Evolutionary conservation across 2,113 vertebrate genomes (phyloP).

Genomic region (Carettochelys insculpta): DNA sequence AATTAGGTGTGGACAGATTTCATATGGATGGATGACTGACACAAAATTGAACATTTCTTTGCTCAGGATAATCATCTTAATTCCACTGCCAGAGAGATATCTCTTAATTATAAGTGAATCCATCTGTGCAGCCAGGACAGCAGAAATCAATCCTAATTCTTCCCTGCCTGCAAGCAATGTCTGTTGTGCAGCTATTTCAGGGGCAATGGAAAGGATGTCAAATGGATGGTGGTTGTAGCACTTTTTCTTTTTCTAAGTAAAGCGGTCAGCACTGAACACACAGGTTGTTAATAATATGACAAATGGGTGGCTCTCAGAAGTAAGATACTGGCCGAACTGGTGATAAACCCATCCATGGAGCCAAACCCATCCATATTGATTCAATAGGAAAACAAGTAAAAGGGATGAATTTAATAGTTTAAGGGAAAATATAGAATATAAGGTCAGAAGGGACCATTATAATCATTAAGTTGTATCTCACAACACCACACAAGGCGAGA

Average conservation of each 20-base stretch:
- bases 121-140: conserved; percentile 47
- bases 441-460: neutral
- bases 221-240: fast-evolving
- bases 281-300: neutral
- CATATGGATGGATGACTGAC: conserved; percentile 46
- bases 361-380: neutral
- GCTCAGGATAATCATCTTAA: conserved; percentile 66
- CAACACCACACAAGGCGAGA: neutral
- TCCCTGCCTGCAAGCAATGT: conserved; percentile 26
- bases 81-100: conserved; percentile 23
- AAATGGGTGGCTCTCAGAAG: neutral
- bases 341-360: neutral
- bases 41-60: conserved; percentile 7
- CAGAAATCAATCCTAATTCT: conserved; percentile 69
- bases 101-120: conserved; percentile 64
- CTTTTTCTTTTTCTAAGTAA: neutral
- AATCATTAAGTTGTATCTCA: neutral
- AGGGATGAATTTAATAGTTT: neutral
- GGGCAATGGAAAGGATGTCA: neutral
- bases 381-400: neutral
- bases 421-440: neutral
- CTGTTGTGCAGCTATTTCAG: conserved; percentile 22
- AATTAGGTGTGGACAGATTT: conserved; percentile 53
- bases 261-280: neutral
- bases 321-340: neutral